Conservation (phyloP, 2,888 invertebrate species). For the Rotaria macrura region DNA sequence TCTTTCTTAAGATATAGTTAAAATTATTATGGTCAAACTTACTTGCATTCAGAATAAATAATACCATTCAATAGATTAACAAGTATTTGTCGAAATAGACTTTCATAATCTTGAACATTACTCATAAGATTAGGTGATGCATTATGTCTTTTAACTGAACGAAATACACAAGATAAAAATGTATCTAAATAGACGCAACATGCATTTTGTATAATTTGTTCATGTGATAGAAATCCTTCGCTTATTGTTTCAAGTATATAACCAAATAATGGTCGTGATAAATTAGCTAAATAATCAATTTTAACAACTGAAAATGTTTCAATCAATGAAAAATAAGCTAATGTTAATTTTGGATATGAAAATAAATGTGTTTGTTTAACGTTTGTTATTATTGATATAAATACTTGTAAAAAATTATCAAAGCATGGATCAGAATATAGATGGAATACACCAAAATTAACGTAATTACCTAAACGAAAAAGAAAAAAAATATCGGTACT, state of each 20-base stretch:
- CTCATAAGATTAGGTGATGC: constrained; percentile 34
- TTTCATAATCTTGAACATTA: neutral
- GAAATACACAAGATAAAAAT: constrained; percentile 90
- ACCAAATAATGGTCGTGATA: constrained; percentile 85
- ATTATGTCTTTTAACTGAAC: constrained; percentile 69
- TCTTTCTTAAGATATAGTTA: too few relatives aligned
- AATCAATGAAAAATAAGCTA: constrained; percentile 84
- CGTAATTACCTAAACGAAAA: constrained; percentile 65
- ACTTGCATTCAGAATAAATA: neutral
- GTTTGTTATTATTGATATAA: constrained; percentile 82
- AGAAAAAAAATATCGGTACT: neutral
- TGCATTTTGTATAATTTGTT: constrained; percentile 90
- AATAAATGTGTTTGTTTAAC: constrained; percentile 79
- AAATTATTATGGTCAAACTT: neutral
- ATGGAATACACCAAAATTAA: constrained; percentile 93
- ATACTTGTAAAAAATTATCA: constrained; percentile 85
- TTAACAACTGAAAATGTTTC: constrained; percentile 93
- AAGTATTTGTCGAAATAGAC: constrained; percentile 8
- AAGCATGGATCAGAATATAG: constrained; percentile 91
- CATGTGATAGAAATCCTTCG: constrained; percentile 85
- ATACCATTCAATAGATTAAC: neutral
- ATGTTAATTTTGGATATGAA: constrained; percentile 91
- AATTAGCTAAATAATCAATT: constrained; percentile 80
- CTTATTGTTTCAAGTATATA: constrained; percentile 90
- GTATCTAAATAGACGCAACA: constrained; percentile 96